Conservation (phyloP, 2,888 invertebrate species). For the Vandiemenella viatica region DNA sequence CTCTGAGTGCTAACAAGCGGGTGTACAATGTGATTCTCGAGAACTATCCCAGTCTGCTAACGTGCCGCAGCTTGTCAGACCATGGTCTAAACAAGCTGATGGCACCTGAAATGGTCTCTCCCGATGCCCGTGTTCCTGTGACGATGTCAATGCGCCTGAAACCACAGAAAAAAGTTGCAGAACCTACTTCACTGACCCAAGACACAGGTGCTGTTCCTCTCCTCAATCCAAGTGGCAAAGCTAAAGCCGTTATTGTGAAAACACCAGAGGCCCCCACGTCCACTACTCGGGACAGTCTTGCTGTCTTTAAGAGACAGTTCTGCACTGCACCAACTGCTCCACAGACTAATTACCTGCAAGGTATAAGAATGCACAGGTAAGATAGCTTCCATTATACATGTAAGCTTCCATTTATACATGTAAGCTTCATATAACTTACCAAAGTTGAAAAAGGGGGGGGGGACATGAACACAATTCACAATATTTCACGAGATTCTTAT, state of each 20-base stretch:
- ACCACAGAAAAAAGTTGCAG: constrained; percentile 13
- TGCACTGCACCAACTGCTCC: not conserved
- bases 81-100: constrained; percentile 31
- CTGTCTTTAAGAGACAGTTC: not conserved
- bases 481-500: too few species aligned
- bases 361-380: constrained; percentile 45
- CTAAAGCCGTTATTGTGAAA: not conserved
- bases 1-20: constrained; percentile 44
- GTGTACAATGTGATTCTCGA: constrained; percentile 54
- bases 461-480: too few species aligned
- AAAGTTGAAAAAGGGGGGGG: too few species aligned
- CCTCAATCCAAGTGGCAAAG: too few species aligned
- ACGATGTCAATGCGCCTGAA: constrained; percentile 43
- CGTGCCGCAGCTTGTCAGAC: constrained; percentile 47
- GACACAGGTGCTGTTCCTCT: too few species aligned
- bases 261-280: not conserved
- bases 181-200: not conserved
- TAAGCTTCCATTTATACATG: too few species aligned
- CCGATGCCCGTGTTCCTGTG: not conserved
- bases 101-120: constrained; percentile 17
- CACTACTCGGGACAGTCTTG: not conserved
- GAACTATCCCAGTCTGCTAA: constrained; percentile 53
- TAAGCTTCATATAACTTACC: too few species aligned
- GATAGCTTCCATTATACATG: too few species aligned
- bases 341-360: constrained; percentile 21